Conservation (phyloP, 2,113 vertebrate species). For the human region DNA sequence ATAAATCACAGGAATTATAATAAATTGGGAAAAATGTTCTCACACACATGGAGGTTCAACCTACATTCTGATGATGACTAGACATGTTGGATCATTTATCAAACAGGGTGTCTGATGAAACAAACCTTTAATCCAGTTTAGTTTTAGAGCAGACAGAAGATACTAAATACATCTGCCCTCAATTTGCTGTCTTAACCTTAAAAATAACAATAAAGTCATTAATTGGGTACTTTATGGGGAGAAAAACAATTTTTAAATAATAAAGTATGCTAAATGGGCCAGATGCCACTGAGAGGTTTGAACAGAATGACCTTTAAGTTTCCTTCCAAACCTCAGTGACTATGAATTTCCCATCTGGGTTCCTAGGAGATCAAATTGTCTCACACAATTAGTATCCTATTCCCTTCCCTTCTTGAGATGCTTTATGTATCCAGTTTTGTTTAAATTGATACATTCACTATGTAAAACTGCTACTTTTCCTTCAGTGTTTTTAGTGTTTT, state of each 20-base stretch:
- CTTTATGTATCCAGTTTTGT: not conserved
- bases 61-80: slow-evolving; percentile 40
- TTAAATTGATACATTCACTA: not conserved
- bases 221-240: not conserved
- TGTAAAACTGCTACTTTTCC: not conserved
- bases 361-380: not conserved
- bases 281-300: not conserved
- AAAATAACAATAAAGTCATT: slow-evolving; percentile 29
- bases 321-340: not conserved
- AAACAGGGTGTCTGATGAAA: not conserved
- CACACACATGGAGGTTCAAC: slow-evolving; percentile 9
- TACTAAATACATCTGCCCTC: not conserved
- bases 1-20: slow-evolving; percentile 77
- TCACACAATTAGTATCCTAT: not conserved
- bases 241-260: not conserved
- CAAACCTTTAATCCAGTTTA: not conserved
- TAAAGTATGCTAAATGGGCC: not conserved
- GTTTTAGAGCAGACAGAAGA: not conserved
- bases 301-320: not conserved
- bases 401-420: not conserved
- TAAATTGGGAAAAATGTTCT: slow-evolving; percentile 64
- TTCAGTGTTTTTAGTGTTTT: not conserved
- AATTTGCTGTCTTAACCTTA: not conserved
- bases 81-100: slow-evolving; percentile 5
- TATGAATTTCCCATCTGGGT: not conserved